Evolutionary conservation across 2,888 invertebrate species (phyloP), one percentile per base, ranked within the genome.

Genomic region (Nomada goodeniana): DNA sequence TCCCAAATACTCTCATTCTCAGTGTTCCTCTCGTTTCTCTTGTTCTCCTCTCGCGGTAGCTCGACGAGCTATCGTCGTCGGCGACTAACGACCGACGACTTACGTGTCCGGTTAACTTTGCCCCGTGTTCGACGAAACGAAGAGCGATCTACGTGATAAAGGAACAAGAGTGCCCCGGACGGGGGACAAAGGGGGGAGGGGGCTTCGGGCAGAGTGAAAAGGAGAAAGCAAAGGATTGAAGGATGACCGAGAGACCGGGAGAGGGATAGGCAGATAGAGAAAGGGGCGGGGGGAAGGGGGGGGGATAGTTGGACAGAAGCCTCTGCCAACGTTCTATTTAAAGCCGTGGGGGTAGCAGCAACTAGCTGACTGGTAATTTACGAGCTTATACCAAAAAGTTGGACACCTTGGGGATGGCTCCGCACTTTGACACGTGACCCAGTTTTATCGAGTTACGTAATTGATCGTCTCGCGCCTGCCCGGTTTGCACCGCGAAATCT

Each of bases 371-470:
- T 86, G 87, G 90, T 93, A 93, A 93, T 93, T 93, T 93, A 93
- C 92, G 93, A 92, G 93, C 90, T 91, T 91, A 89, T 89, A 89
- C 88, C 86, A 89, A 90, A 91, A 89, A 89, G 90, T 92, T 92
- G 90, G 91, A 92, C 92, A 92, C 91, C 91, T 91, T 90, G 89
- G 91, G 89, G 90, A 92, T 91, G 90, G 90, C 90, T 90, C 90
- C 88, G 92, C 91, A 90, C 91, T 93, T 93, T 93, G 92, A 93
- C 93, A 92, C 90, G 90, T 90, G 93, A 93, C 93, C 93, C 89
- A 93, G 88, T 93, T 93, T 92, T 90, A 91, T 90, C 91, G 88
- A 88, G 91, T 92, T 91, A 91, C 90, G 91, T 91, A 92, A 92
- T 92, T 92, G 91, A 92, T 92, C 90, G 90, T 85, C 87, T 86